Conservation (phyloP, 2,113 vertebrate species). For the Syrrhaptes paradoxus region DNA sequence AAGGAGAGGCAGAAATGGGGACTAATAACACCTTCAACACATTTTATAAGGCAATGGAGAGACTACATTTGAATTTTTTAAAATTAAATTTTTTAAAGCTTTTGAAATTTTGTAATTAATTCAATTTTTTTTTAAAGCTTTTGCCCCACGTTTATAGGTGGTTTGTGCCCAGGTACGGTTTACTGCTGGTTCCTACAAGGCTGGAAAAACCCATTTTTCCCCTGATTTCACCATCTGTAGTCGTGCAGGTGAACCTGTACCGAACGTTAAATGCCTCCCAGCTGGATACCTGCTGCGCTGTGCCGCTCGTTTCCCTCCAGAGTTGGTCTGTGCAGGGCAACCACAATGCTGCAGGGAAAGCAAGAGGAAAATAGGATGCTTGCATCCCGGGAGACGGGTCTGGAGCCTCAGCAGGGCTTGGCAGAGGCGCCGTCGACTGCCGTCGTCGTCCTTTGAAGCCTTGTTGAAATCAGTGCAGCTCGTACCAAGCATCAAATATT, state of each 20-base stretch:
- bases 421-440: accelerated
- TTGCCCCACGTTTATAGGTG: accelerated
- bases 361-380: accelerated
- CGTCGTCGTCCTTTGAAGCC: neutral
- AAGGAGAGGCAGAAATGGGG: neutral
- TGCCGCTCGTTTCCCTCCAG: accelerated
- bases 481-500: no score
- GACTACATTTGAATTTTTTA: no score
- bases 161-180: neutral
- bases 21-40: neutral
- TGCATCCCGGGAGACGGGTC: accelerated
- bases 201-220: neutral
- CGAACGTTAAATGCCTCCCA: neutral
- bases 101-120: no score
- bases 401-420: neutral
- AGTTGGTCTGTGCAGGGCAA: accelerated
- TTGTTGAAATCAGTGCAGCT: neutral
- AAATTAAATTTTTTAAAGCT: neutral
- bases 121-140: neutral
- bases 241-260: neutral
- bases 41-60: neutral
- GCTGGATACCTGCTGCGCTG: neutral
- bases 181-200: neutral
- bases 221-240: neutral
- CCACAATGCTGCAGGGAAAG: neutral